Base-by-base conservation (phyloP, 2,888 invertebrate genomes). In the Pheosia gnoma region DNA sequence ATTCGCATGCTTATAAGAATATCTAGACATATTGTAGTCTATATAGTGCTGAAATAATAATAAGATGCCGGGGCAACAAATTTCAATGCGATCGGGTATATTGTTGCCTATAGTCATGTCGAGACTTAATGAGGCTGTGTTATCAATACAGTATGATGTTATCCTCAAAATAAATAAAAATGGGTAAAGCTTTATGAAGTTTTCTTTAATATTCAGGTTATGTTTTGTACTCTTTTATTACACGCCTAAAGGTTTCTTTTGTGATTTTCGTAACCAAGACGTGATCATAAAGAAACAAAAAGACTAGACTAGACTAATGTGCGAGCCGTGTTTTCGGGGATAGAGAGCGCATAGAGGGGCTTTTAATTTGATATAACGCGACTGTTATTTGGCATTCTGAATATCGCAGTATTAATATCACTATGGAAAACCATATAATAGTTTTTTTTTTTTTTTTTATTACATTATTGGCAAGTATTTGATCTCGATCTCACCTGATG, bases 21-120 rank as follows among this genome's bases (percentile, higher is more conserved):
- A 43, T 8, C 9, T 3, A 43, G 9, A 43, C 10, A 43, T 43
- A 43, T 43, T 43, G 43, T 43, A 43, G 9, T 43, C 43, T 8
- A 43, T 39, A 39, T 39, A 7, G 5, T 39, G 25, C 38, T 45
- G 7, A 5, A 45, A 45, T 36, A 13, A 45, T 45, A 25, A 25
- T 45, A 25, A 25, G 25, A 25, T 25, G 25, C 25, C 25, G 25
- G 25, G 25, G 25, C 25, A 25, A 25, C 25, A 25, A 25, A 2
- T 36, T 45, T 25, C 36, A 37, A 49, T 36, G 38, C 10, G 49
- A 11, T 37, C 49, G 9, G 11, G 10, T 45, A 25, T 65, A 65
- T 58, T 62, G 65, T 59, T 71, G 58, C 63, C 65, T 57, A 68
- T 66, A 71, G 74, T 78, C 66, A 71, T 70, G 73, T 72, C 67